A percentile compares a stretch with the other conserved stretches of the same genome.
Conservation (phyloP, 2,888 invertebrate species). For the Nezara viridula region DNA sequence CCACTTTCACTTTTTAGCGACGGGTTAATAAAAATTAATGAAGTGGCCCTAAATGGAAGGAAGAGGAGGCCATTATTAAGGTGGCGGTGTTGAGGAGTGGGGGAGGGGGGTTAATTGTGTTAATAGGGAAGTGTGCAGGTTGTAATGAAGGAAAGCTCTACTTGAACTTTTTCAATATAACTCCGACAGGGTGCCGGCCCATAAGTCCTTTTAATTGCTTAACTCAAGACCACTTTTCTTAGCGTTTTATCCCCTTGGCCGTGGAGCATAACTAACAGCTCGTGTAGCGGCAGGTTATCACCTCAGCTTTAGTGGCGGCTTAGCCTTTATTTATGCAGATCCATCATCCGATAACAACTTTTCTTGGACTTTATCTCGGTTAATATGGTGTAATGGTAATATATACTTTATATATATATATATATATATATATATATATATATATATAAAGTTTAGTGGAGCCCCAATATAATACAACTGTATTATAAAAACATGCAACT, state of each 20-base stretch:
- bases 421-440: too few species aligned
- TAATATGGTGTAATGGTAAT: too few species aligned
- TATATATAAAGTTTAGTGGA: too few species aligned
- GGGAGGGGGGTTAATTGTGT: constrained; percentile 57
- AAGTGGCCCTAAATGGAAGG: constrained; percentile 20
- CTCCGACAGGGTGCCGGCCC: constrained; percentile 1
- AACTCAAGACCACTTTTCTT: constrained; percentile 53
- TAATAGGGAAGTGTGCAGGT: constrained; percentile 45
- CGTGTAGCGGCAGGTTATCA: not conserved
- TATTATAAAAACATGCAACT: too few species aligned
- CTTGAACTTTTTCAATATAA: constrained; percentile 58
- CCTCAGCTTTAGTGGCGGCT: not conserved
- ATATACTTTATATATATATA: too few species aligned
- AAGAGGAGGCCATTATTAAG: constrained; percentile 25
- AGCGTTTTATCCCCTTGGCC: not conserved
- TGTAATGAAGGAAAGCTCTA: constrained; percentile 45
- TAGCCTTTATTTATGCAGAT: not conserved
- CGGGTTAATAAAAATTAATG: constrained; percentile 35
- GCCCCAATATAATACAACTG: too few species aligned
- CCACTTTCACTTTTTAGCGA: constrained; percentile 26
- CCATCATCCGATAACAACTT: not conserved
- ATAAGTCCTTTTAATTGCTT: constrained; percentile 55
- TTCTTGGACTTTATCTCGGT: not conserved
- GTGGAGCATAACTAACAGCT: constrained; percentile 40
- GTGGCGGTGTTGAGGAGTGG: not conserved